A percentile compares a stretch with the other conserved stretches of the same genome.
phyloP scores from a whole-genome alignment of 2,113 vertebrate genomes.

The Arothron firmamentum region DNA sequence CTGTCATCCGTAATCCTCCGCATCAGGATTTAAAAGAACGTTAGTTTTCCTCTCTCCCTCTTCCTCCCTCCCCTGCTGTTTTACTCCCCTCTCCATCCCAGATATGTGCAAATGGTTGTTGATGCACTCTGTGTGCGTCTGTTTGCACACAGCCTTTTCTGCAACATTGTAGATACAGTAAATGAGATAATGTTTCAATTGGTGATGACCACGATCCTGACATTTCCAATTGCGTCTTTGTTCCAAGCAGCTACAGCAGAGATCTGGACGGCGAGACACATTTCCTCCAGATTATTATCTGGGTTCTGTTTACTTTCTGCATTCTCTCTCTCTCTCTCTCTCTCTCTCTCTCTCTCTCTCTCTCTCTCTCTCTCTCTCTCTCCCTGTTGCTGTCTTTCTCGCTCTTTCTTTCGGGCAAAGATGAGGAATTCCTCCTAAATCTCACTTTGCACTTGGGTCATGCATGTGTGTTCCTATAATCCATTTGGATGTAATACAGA shows the following conservation, averaged over 20 bases:
- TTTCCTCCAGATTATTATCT: constrained; percentile 43
- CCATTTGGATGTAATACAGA: neutral
- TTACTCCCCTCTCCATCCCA: constrained; percentile 2
- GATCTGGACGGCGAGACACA: constrained; percentile 39
- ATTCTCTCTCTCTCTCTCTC: too few species aligned
- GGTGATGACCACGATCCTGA: constrained; percentile 52
- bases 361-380: too few species aligned
- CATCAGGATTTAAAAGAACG: constrained; percentile 10
- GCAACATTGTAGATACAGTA: constrained; percentile 43
- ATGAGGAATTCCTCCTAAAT: constrained; percentile 34
- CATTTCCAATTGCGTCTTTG: constrained; percentile 63
- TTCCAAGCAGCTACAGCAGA: constrained; percentile 47
- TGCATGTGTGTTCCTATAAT: constrained; percentile 12
- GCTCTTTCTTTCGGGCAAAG: constrained; percentile 16
- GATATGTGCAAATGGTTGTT: constrained; percentile 32
- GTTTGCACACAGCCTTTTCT: constrained; percentile 33
- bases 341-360: constrained; percentile 9
- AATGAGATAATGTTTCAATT: constrained; percentile 61
- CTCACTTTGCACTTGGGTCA: neutral
- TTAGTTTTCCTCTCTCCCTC: neutral
- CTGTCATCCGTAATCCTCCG: constrained; percentile 25
- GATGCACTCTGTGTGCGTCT: constrained; percentile 24
- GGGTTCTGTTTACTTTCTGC: constrained; percentile 27
- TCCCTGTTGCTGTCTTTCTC: constrained; percentile 1
- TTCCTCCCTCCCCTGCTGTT: neutral